Evolutionary conservation across 2,888 invertebrate species (phyloP).

Genomic region (Protodeltote pygarga): DNA sequence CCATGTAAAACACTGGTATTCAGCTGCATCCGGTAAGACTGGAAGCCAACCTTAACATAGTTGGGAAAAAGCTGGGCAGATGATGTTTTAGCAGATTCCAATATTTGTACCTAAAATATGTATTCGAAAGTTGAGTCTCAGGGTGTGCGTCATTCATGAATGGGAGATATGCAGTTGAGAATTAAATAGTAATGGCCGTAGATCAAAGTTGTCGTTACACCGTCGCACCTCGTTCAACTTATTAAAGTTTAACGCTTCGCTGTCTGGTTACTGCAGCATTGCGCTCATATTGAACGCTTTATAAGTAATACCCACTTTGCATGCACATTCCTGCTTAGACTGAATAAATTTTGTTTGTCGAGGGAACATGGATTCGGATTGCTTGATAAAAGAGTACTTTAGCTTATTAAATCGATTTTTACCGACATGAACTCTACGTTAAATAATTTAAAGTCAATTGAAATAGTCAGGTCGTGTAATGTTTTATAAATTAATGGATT

Average conservation of each 20-base stretch:
- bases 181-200: conserved; percentile 28
- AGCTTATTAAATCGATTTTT: conserved; percentile 38
- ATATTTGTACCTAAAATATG: too few relatives aligned
- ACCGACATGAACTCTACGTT: conserved; percentile 18
- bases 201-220: conserved; percentile 47
- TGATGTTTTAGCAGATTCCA: too few relatives aligned
- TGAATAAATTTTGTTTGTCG: conserved; percentile 49
- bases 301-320: conserved; percentile 60
- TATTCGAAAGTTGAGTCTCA: conserved; percentile 5
- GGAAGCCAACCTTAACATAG: too few relatives aligned
- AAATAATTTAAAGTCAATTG: conserved; percentile 9
- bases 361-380: conserved; percentile 20
- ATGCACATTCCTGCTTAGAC: conserved; percentile 54
- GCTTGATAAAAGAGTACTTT: conserved; percentile 35
- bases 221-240: conserved; percentile 51
- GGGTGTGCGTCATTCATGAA: conserved; percentile 2
- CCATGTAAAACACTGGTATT: too few relatives aligned
- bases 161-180: conserved; percentile 8
- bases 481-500: conserved; percentile 14
- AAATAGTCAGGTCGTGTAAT: conserved; percentile 4
- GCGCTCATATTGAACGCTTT: conserved; percentile 60
- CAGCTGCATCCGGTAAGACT: too few relatives aligned
- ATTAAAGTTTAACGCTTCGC: conserved; percentile 75
- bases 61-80: too few relatives aligned
- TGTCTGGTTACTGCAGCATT: conserved; percentile 57